Evolutionary conservation across 2,888 invertebrate species (phyloP).

Genomic region (Andrena chrysosceles): DNA sequence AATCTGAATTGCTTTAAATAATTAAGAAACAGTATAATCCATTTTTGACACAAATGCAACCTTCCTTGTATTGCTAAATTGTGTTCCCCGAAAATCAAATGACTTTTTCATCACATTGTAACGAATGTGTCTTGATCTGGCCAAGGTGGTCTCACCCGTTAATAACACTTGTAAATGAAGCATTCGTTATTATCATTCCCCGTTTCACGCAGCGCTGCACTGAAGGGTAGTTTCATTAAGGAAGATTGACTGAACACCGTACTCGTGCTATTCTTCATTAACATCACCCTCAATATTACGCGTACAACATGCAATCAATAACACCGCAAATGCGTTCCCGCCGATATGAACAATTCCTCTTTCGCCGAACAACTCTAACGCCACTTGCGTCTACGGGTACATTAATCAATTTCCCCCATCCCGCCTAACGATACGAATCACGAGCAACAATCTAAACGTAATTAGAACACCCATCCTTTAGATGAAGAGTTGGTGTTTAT

Average conservation of each 20-base stretch:
- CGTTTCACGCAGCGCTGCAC: too few relatives aligned
- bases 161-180: too few relatives aligned
- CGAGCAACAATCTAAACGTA: conserved; percentile 1
- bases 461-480: background rate
- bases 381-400: background rate
- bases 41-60: too few relatives aligned
- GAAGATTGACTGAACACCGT: background rate
- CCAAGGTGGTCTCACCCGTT: too few relatives aligned
- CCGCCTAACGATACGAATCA: background rate
- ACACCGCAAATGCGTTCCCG: background rate
- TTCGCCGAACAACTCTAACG: background rate
- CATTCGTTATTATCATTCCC: too few relatives aligned
- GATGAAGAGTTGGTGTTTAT: background rate
- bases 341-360: background rate
- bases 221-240: background rate
- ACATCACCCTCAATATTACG: background rate
- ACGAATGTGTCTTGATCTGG: too few relatives aligned
- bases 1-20: too few relatives aligned
- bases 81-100: too few relatives aligned
- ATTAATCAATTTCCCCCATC: background rate
- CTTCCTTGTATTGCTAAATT: too few relatives aligned
- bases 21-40: too few relatives aligned
- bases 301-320: background rate
- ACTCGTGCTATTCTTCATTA: background rate
- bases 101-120: too few relatives aligned